Evolutionary conservation across 2,888 invertebrate genomes (phyloP), one percentile per base, ranked within the genome.

Genomic region (Achlya flavicornis): DNA sequence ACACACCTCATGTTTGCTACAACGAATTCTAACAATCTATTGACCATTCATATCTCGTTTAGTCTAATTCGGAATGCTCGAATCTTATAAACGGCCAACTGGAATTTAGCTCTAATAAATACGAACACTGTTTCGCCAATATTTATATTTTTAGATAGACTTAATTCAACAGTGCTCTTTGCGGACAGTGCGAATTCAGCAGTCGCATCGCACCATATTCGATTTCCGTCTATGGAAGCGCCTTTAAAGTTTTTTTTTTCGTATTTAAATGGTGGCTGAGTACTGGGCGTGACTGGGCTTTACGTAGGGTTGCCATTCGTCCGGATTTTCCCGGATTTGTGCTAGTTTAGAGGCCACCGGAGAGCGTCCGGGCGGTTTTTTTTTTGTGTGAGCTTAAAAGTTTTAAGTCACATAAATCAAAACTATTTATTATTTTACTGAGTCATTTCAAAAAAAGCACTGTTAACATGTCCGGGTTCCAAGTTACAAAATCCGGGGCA

Each of bases 11-110:
- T 7, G 7, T 53, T 53, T 7, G 46, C 2, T 16, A 10, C 53
- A 53, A 53, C 10, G 19, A 19, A 19, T 53, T 53, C n/a, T n/a
- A n/a, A 19, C 53, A 53, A 53, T 53, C 53, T 19, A 19, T 53
- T 19, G 53, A 53, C 53, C 53, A 53, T 53, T 53, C 53, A 53
- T 19, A 16, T 19, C 53, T 16, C 19, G 53, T 53, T 53, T 53
- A 53, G 53, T 53, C 53, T 53, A 53, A 53, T 53, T 53, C 53
- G 53, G 16, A 53, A 53, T 8, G 53, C 53, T 53, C 53, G 53
- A 53, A 53, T 53, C 53, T 53, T 53, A 53, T 53, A 53, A 53
- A 53, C 53, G 53, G 53, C 53, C 53, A 53, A 53, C 53, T 53
- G 19, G 10, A 53, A 53, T 53, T 53, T 19, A 53, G 53, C 53